Base-by-base conservation (phyloP, 2,797 vertebrate genomes). In the Cetoscarus ocellatus region DNA sequence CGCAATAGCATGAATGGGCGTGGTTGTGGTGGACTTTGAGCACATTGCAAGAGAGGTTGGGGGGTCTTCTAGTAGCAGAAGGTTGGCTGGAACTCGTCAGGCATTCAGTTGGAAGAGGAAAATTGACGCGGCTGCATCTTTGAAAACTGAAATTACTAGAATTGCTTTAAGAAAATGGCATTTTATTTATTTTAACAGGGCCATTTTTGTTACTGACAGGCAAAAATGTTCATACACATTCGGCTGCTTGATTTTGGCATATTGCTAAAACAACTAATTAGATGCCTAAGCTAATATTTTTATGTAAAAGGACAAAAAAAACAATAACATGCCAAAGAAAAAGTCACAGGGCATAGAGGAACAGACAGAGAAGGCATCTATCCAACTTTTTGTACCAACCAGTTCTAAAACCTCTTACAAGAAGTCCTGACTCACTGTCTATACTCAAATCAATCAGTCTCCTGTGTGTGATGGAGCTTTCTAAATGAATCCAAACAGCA, bases 401-500 rank as follows among this genome's bases (percentile, higher is more conserved):
- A 53, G 35, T 53, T 8, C 19, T 61, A n/a, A 8, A 12, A 73
- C 13, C 11, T 56, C 35, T 65, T 14, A 8, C 40, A 47, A 42
- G 49, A 11, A 12, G 15, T 66, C 49, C 43, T 9, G 43, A 77
- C 15, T 15, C 44, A 42, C 42, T 35, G 12, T 56, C 64, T 52
- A 44, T 39, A 64, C 59, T 68, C 39, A 57, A 70, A 78, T 51
- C 47, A 14, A 51, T 34, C 19, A 51, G 19, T 34, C 34, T 48
- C 39, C 52, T 8, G 8, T 1, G 3, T 15, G 50, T 61, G 50
- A 53, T 17, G 6, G 27, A 42, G 64, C 52, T 42, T 47, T 14
- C n/a, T 74, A 69, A 77, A 80, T 69, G 60, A 79, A 78, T 80
- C 70, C 68, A 52, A 61, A 52, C 59, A 70, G 61, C 48, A 72